These are phyloP conservation scores for Pseudachorutes palmiensis DNA, from an alignment of 1,140 invertebrate genomes.

Conservation along the genomic window DNA sequence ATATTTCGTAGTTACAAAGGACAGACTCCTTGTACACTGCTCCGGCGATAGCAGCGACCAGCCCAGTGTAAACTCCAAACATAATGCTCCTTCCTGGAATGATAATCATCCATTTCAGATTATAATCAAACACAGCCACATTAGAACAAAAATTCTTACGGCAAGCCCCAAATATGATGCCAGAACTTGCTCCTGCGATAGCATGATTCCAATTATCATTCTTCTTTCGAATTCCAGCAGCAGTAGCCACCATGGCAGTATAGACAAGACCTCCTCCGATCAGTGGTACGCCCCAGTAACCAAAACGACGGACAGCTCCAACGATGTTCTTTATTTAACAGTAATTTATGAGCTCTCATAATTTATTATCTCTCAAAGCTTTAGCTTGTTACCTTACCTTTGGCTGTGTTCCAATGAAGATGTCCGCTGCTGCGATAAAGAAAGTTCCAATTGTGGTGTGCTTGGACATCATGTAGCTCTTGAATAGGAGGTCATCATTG, in stretches of 20 bases:
- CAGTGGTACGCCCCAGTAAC: conserved; percentile 10
- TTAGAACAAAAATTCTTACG: not conserved
- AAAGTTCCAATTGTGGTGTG: conserved; percentile 3
- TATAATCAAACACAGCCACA: too few species aligned
- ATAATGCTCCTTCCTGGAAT: not conserved
- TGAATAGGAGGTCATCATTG: conserved; percentile 23
- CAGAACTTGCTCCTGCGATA: conserved; percentile 17
- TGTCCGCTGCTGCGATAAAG: conserved; percentile 7
- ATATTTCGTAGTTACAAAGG: not conserved
- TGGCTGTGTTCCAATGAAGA: conserved; percentile 5
- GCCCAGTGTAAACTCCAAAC: conserved; percentile 13
- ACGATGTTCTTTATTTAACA: conserved; percentile 15
- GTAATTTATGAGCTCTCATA: not conserved
- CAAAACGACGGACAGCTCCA: not conserved
- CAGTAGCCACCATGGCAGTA: not conserved
- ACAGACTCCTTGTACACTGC: conserved; percentile 11
- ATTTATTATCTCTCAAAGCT: not conserved
- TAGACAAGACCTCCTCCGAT: conserved; percentile 29
- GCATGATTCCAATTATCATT: conserved; percentile 22
- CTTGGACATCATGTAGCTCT: conserved; percentile 18
- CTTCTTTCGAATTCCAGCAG: conserved; percentile 15
- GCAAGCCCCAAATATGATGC: conserved; percentile 15
- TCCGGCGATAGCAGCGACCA: not conserved
- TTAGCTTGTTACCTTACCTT: not conserved
- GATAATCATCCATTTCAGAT: too few species aligned